Conservation (phyloP, 2,113 vertebrate genomes). For the Nycticryphes semicollaris region DNA sequence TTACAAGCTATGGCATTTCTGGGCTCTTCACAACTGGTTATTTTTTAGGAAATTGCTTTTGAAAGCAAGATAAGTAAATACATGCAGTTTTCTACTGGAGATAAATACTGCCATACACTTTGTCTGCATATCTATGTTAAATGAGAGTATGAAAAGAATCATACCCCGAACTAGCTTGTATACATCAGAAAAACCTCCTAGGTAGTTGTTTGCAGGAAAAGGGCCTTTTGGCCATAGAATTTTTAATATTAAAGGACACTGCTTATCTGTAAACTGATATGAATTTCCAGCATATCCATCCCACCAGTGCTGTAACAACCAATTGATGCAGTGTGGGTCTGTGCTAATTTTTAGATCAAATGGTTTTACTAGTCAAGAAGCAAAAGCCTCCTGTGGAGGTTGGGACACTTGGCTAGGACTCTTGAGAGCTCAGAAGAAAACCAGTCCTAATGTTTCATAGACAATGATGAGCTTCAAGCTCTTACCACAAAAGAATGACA, state of each 20-base stretch:
- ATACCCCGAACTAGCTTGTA: background rate
- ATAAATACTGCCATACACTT: background rate
- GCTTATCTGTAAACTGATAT: background rate
- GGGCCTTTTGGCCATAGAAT: background rate
- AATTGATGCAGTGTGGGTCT: background rate
- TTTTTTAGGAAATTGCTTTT: background rate
- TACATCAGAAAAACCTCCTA: background rate
- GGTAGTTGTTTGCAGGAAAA: background rate
- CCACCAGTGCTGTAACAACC: background rate
- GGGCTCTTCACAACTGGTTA: background rate
- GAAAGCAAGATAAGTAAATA: background rate
- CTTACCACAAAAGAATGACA: background rate
- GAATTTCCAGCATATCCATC: background rate
- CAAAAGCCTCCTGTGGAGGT: background rate
- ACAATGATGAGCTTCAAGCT: background rate
- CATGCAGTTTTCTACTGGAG: background rate
- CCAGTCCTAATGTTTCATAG: background rate
- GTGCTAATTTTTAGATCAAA: background rate
- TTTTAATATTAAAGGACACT: background rate
- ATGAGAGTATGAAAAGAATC: background rate
- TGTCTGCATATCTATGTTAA: background rate
- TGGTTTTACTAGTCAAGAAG: background rate
- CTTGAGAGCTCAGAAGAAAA: background rate
- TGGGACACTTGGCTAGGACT: rapidly evolving
- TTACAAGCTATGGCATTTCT: background rate